Evolutionary conservation across 2,797 vertebrate genomes (phyloP).

Genomic region (Sitta carolinensis): DNA sequence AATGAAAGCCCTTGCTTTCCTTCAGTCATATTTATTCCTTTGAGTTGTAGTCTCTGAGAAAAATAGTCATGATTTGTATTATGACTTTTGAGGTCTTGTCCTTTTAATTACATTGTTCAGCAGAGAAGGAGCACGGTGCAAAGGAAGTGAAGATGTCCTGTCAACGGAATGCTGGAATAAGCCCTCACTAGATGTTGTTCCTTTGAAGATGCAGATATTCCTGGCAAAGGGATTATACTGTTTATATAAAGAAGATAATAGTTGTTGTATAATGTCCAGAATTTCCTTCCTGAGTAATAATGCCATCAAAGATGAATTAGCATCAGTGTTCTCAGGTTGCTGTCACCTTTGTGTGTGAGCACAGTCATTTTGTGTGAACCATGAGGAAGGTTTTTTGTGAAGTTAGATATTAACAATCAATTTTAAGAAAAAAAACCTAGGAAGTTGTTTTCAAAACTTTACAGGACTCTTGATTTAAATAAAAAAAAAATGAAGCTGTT

Average conservation of each 20-base stretch:
- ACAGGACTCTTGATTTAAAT: not conserved
- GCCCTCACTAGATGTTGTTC: not conserved
- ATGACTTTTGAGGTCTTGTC: not conserved
- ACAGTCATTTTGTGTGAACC: constrained; percentile 7
- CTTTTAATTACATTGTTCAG: not conserved
- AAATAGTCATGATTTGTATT: not conserved
- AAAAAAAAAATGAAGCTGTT: not conserved
- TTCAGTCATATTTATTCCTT: not conserved
- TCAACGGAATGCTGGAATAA: not conserved
- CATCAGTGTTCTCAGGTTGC: not conserved
- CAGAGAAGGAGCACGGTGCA: not conserved
- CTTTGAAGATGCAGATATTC: constrained; percentile 3
- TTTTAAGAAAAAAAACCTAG: not conserved
- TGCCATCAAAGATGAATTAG: constrained; percentile 10
- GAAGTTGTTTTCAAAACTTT: not conserved
- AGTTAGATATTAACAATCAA: not conserved
- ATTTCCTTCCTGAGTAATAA: not conserved
- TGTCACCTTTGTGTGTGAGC: not conserved
- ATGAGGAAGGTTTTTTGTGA: not conserved
- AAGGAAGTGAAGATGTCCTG: not conserved
- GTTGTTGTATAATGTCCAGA: not conserved
- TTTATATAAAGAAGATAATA: not conserved
- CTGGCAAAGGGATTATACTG: not conserved
- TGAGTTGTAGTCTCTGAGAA: not conserved
- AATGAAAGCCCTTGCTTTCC: not conserved